Percentiles rank a stretch among this genome's conserved stretches.
These are phyloP conservation scores for Oostethus manadensis DNA, from an alignment of 2,113 vertebrate species.

Conservation along the genomic window DNA sequence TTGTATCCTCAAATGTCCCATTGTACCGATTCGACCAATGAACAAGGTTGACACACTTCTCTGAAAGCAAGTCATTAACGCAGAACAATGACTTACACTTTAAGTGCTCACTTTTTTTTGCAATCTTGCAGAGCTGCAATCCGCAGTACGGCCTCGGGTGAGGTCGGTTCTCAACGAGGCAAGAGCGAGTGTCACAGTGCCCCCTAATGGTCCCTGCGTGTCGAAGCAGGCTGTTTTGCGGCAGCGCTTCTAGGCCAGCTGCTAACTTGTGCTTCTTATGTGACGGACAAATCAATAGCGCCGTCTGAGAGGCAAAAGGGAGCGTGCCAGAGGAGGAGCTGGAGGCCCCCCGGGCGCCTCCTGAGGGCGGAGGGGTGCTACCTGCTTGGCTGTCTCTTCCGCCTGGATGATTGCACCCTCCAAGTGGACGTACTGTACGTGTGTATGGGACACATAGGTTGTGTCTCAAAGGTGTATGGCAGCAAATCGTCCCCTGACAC, in stretches of 20 bases:
- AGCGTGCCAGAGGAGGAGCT: constrained; percentile 48
- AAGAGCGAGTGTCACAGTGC: constrained; percentile 39
- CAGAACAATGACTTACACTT: constrained; percentile 44
- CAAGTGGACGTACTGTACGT: constrained; percentile 29
- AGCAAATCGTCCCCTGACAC: constrained; percentile 38
- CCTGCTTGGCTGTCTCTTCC: constrained; percentile 71
- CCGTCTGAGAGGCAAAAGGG: constrained; percentile 78
- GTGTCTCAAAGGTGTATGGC: background rate
- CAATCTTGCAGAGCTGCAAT: constrained; percentile 35
- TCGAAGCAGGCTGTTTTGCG: constrained; percentile 28
- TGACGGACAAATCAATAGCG: constrained; percentile 87
- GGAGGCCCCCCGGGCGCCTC: constrained; percentile 60
- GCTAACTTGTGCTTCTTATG: constrained; percentile 77
- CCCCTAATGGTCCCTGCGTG: constrained; percentile 41
- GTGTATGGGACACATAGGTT: background rate
- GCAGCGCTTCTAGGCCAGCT: constrained; percentile 77
- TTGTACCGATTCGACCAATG: too few species aligned
- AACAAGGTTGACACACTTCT: too few species aligned
- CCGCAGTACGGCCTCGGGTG: constrained; percentile 26
- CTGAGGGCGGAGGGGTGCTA: constrained; percentile 52
- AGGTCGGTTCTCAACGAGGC: constrained; percentile 17
- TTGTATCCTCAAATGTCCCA: too few species aligned
- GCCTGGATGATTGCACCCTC: constrained; percentile 68
- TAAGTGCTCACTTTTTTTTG: constrained; percentile 30
- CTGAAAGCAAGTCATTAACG: constrained; percentile 1